phyloP scores from a whole-genome alignment of 2,888 invertebrate species.

The Nymphalis polychloros region DNA sequence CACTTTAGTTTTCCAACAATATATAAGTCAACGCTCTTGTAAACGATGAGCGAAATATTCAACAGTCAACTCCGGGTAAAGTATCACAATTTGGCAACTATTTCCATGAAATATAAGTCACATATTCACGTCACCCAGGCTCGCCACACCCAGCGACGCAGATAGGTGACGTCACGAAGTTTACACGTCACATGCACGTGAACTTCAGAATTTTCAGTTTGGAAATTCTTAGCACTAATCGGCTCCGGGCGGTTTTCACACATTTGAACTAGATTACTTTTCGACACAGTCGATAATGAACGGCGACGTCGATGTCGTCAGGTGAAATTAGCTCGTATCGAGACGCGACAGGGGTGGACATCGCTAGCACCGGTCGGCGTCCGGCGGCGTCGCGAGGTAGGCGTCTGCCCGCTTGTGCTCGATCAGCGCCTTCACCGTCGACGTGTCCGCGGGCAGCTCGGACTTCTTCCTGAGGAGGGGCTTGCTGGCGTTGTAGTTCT shows the following conservation, averaged over 20 bases:
- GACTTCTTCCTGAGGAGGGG: slow-evolving; percentile 96
- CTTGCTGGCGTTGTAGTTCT: slow-evolving; percentile 85
- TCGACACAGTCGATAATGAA: no score
- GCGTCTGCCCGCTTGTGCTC: slow-evolving; percentile 97
- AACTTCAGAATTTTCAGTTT: no score
- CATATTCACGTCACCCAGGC: background rate
- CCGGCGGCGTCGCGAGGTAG: slow-evolving; percentile 91
- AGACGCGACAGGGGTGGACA: slow-evolving; percentile 14
- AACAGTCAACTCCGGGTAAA: slow-evolving; percentile 26
- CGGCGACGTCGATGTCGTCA: slow-evolving; percentile 8
- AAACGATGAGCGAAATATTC: background rate
- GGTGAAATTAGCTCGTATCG: slow-evolving; percentile 9
- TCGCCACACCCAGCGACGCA: background rate
- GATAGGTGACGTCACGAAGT: slow-evolving; percentile 3
- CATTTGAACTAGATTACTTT: background rate
- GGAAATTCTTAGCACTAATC: background rate
- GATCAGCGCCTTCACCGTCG: slow-evolving; percentile 93
- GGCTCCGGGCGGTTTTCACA: slow-evolving; percentile 6
- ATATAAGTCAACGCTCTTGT: slow-evolving; percentile 5
- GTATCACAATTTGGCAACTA: slow-evolving; percentile 14
- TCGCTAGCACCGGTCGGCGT: slow-evolving; percentile 92
- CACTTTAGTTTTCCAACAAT: slow-evolving; percentile 16
- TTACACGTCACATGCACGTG: background rate
- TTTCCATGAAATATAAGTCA: background rate
- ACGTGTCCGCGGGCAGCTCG: slow-evolving; percentile 95